These are phyloP conservation scores for Drosophila cardini DNA, from an alignment of 1,140 invertebrate genomes.

Conservation along the genomic window DNA sequence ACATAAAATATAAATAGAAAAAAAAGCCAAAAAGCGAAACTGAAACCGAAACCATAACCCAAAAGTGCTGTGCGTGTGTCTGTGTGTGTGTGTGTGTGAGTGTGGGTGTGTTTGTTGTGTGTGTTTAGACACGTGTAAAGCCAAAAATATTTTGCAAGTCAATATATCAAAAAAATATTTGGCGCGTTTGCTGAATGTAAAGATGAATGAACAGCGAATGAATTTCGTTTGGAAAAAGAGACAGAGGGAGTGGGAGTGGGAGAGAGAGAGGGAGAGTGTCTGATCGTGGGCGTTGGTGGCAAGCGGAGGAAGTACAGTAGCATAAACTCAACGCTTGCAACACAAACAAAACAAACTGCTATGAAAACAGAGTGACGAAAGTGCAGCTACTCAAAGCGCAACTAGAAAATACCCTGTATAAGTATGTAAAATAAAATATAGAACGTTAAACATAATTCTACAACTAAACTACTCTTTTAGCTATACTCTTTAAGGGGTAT, in stretches of 20 bases:
- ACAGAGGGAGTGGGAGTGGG: background rate
- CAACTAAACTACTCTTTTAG: background rate
- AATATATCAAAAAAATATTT: conserved; percentile 78
- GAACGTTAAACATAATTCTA: background rate
- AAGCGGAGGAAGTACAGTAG: conserved; percentile 1
- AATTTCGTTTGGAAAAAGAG: conserved; percentile 37
- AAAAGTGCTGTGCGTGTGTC: background rate
- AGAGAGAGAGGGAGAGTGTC: background rate
- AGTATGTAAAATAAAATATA: background rate
- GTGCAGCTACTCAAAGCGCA: background rate
- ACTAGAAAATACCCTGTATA: conserved; percentile 4
- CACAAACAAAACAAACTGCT: conserved; percentile 37
- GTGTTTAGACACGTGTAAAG: conserved; percentile 71
- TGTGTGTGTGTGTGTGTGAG: conserved; percentile 7
- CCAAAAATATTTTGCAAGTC: conserved; percentile 79
- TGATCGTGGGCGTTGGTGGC: background rate
- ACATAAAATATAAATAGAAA: conserved; percentile 48
- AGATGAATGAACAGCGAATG: conserved; percentile 66
- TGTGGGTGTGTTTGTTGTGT: conserved; percentile 35
- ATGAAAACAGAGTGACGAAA: conserved; percentile 4
- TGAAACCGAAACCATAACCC: conserved; percentile 15
- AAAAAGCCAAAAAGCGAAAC: conserved; percentile 25
- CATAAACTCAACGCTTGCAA: conserved; percentile 32
- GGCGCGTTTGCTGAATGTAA: conserved; percentile 61
- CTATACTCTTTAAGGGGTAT: background rate